These are phyloP conservation scores for Echiichthys vipera DNA, from an alignment of 2,797 vertebrate genomes.

Conservation along the genomic window DNA sequence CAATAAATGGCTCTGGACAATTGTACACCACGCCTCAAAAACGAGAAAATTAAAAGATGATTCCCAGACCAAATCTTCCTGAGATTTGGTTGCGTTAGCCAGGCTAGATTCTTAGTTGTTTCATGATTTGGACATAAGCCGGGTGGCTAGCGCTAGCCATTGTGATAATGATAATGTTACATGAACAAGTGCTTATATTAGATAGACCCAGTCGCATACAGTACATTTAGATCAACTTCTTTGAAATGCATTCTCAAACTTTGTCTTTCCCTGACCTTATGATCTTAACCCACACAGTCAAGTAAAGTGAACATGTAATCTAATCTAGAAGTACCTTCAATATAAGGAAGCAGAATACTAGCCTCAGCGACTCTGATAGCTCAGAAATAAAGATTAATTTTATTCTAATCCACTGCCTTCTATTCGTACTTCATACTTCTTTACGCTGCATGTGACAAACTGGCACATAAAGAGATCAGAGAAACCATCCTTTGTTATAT, in stretches of 20 bases:
- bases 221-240: neutral
- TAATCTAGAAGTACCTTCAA: conserved; percentile 2
- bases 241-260: conserved; percentile 11
- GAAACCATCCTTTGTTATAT: conserved; percentile 7
- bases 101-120: no score
- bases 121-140: no score
- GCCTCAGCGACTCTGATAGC: neutral
- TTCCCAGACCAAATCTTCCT: no score
- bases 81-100: no score
- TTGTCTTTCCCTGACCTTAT: neutral
- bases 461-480: neutral
- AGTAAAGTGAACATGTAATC: conserved; percentile 15
- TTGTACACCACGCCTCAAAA: no score
- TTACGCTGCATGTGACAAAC: neutral
- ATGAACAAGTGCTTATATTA: no score
- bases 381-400: conserved; percentile 9
- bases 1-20: no score
- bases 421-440: neutral
- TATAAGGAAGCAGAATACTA: neutral
- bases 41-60: no score
- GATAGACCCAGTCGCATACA: no score
- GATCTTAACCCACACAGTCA: conserved; percentile 13
- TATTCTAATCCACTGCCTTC: conserved; percentile 18
- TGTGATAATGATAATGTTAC: no score
- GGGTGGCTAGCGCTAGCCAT: no score